These are phyloP conservation scores for Artibeus lituratus DNA, from an alignment of 2,797 vertebrate species.

Conservation along the genomic window DNA sequence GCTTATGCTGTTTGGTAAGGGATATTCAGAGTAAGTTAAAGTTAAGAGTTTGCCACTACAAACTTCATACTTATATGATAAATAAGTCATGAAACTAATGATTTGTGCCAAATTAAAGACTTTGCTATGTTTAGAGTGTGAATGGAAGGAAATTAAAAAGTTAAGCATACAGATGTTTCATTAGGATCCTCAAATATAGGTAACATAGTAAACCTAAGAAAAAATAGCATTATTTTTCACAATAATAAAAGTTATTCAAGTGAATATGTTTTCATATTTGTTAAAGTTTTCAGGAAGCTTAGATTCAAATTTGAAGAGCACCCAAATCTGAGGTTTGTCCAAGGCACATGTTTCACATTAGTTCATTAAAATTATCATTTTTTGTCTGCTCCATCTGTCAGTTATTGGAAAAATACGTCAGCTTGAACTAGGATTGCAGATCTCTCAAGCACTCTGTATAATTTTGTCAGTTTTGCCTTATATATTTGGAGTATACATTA, in stretches of 20 bases:
- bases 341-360: not conserved
- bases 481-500: not conserved
- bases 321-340: not conserved
- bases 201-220: not conserved
- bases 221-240: not conserved
- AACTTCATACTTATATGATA: not conserved
- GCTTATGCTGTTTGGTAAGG: not conserved
- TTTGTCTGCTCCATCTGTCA: not conserved
- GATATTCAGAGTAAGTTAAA: not conserved
- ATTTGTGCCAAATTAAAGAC: not conserved
- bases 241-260: conserved; percentile 30
- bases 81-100: not conserved
- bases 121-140: not conserved
- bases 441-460: not conserved
- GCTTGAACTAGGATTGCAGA: not conserved
- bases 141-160: not conserved
- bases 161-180: not conserved
- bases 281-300: not conserved
- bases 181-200: not conserved
- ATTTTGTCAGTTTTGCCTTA: not conserved
- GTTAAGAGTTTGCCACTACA: not conserved
- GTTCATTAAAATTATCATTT: not conserved
- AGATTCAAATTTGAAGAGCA: not conserved
- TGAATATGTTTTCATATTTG: not conserved
- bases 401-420: not conserved